Conservation (phyloP, 2,113 vertebrate genomes). For the Microcebus tavaratra region DNA sequence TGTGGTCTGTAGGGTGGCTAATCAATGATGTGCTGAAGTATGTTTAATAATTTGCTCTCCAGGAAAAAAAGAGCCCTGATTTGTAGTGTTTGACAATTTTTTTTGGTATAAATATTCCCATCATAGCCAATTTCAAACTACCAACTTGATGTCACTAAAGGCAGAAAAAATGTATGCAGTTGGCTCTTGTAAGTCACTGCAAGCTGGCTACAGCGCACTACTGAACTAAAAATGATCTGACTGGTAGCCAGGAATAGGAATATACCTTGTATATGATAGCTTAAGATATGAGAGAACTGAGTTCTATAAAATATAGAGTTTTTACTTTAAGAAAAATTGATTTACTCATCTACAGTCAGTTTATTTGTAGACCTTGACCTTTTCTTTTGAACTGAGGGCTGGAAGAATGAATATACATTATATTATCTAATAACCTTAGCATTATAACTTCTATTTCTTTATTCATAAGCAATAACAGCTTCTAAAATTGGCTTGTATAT, state of each 20-base stretch:
- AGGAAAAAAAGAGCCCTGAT: not conserved
- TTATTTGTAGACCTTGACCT: not conserved
- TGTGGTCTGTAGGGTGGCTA: not conserved
- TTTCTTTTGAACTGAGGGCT: not conserved
- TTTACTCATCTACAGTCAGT: not conserved
- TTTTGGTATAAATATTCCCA: not conserved
- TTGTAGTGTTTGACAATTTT: not conserved
- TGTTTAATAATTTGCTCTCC: not conserved
- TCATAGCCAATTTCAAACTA: not conserved
- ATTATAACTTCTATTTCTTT: not conserved
- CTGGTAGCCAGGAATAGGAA: not conserved
- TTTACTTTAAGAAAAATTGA: not conserved
- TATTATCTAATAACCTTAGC: not conserved
- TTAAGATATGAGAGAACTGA: not conserved
- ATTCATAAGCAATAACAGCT: constrained; percentile 22
- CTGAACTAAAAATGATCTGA: not conserved
- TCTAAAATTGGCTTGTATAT: constrained; percentile 10
- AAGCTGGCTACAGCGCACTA: not conserved
- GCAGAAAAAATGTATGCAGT: not conserved
- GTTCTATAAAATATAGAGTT: not conserved
- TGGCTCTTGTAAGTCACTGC: not conserved
- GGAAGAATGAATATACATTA: not conserved
- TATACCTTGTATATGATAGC: not conserved
- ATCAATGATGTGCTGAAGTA: not conserved
- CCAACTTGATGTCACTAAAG: not conserved